Evolutionary conservation across 2,797 vertebrate genomes (phyloP).

Genomic region (Anabacerthia variegaticeps): DNA sequence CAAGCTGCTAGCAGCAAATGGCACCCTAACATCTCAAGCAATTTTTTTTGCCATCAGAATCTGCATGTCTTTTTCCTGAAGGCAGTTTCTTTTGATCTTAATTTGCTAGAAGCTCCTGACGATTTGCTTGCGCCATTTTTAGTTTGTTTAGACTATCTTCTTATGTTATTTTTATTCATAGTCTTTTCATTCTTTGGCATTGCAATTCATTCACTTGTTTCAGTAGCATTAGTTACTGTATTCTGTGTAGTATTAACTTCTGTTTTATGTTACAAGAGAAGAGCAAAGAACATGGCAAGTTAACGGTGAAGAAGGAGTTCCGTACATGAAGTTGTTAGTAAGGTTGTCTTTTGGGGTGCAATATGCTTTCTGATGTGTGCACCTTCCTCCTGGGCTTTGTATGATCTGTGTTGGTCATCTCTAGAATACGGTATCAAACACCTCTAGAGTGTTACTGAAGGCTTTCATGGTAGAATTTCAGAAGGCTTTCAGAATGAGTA

Average conservation of each 20-base stretch:
- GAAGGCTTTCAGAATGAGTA: neutral
- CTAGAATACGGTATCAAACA: neutral
- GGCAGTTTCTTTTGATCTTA: neutral
- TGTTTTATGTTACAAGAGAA: neutral
- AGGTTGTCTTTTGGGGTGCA: neutral
- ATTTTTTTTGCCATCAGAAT: neutral
- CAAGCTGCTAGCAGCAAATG: neutral
- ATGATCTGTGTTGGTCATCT: neutral
- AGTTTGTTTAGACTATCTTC: neutral
- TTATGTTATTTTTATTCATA: neutral
- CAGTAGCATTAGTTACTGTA: neutral
- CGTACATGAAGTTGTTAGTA: neutral
- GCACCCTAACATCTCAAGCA: neutral
- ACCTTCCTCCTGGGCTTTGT: neutral
- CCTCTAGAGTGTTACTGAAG: neutral
- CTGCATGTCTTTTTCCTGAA: neutral
- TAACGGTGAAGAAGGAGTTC: neutral
- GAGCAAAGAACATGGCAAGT: neutral
- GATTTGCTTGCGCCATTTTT: neutral
- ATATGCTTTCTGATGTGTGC: neutral
- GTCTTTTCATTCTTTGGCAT: neutral
- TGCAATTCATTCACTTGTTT: neutral
- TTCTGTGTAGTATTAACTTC: neutral
- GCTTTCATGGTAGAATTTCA: neutral
- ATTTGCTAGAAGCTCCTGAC: neutral